Conservation (phyloP, 2,888 invertebrate species). For the Drosophila acutilabella region DNA sequence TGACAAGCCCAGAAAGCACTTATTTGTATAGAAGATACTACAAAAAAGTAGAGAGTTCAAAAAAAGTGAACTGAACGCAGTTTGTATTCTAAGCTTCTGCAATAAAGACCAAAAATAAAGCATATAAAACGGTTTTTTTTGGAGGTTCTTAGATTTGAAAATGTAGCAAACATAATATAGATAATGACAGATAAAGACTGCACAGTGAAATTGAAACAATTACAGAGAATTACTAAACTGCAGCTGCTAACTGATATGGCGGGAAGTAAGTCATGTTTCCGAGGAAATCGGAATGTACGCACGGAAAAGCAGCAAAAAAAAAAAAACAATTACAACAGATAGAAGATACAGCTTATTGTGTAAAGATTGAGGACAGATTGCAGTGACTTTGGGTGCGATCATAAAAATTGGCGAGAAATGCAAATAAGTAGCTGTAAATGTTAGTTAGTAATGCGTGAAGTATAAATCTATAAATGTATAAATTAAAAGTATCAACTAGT, state of each 20-base stretch:
- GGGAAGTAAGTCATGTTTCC: slow-evolving; percentile 18
- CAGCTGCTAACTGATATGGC: not conserved
- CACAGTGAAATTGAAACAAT: not conserved
- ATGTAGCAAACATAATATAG: not conserved
- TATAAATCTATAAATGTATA: slow-evolving; percentile 66
- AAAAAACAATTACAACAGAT: slow-evolving; percentile 25
- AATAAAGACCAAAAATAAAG: not conserved
- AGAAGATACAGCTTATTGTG: slow-evolving; percentile 2
- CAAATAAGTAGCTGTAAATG: slow-evolving; percentile 52
- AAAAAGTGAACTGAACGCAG: too few species aligned
- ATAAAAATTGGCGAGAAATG: slow-evolving; percentile 41
- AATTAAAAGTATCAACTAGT: slow-evolving; percentile 38
- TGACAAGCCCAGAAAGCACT: too few species aligned
- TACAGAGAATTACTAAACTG: not conserved
- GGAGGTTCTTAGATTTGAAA: too few species aligned
- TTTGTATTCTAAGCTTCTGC: too few species aligned
- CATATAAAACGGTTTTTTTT: not conserved
- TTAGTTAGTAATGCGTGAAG: slow-evolving; percentile 63
- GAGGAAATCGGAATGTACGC: slow-evolving; percentile 22
- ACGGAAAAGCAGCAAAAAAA: not conserved
- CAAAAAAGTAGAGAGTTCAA: too few species aligned
- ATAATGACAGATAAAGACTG: not conserved
- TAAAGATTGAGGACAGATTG: slow-evolving; percentile 4
- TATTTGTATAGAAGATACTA: too few species aligned
- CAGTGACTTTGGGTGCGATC: not conserved